These are phyloP conservation scores for Gobio gobio DNA, from an alignment of 2,113 vertebrate species.

Conservation along the genomic window DNA sequence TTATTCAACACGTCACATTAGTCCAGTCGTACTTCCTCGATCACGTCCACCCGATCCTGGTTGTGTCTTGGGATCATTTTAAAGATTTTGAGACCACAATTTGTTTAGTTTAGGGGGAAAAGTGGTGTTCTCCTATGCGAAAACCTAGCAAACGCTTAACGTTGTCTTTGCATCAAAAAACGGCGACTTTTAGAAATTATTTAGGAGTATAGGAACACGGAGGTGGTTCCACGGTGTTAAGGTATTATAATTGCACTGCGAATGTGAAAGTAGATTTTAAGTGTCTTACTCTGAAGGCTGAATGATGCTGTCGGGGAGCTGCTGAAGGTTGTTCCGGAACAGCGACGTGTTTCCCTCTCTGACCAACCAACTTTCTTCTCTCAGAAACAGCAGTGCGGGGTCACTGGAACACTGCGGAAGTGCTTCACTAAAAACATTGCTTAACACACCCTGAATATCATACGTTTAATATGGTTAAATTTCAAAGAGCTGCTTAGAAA, in stretches of 20 bases:
- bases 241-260: not conserved
- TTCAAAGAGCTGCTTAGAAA: not conserved
- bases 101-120: not conserved
- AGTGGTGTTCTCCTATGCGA: not conserved
- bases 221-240: not conserved
- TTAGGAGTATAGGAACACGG: not conserved
- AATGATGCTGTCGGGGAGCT: constrained; percentile 3
- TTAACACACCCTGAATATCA: not conserved
- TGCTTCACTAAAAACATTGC: not conserved
- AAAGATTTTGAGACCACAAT: not conserved
- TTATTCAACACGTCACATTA: not conserved
- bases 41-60: not conserved
- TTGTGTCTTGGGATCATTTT: not conserved
- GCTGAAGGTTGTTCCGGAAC: constrained; percentile 24
- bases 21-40: not conserved
- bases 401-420: constrained; percentile 30
- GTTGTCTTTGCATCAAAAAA: not conserved
- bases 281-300: constrained; percentile 37
- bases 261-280: constrained; percentile 22
- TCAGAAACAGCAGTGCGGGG: constrained; percentile 2
- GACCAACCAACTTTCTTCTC: constrained; percentile 25
- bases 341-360: constrained; percentile 7
- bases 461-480: not conserved
- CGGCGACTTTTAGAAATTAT: not conserved
- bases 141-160: not conserved